Evolutionary conservation across 2,888 invertebrate genomes (phyloP).

Genomic region (Gortyna flavago): DNA sequence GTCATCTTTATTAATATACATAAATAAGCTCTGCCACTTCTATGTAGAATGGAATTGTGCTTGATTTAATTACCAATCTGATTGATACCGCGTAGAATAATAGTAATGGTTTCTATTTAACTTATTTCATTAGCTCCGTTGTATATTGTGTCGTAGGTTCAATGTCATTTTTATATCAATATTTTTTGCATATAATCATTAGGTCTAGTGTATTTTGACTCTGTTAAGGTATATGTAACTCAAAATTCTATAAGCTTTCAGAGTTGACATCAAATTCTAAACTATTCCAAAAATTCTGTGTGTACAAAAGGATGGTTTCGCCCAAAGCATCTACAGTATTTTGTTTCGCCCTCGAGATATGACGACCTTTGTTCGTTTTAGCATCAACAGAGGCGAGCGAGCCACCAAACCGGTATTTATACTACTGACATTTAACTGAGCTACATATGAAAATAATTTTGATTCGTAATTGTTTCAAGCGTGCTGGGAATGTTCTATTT

Average conservation of each 20-base stretch:
- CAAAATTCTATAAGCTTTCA: constrained; percentile 10
- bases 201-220: neutral
- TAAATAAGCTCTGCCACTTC: constrained; percentile 21
- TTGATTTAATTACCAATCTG: constrained; percentile 23
- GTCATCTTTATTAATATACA: constrained; percentile 28
- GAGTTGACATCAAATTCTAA: constrained; percentile 23
- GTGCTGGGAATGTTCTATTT: constrained; percentile 39
- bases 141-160: neutral
- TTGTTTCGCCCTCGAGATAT: constrained; percentile 55
- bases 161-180: neutral
- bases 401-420: constrained; percentile 70
- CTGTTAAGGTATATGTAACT: neutral
- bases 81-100: neutral
- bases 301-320: constrained; percentile 44
- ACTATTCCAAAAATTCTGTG: constrained; percentile 27
- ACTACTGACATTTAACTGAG: constrained; percentile 72
- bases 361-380: constrained; percentile 58
- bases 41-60: constrained; percentile 13
- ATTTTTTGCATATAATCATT: neutral
- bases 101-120: constrained; percentile 9
- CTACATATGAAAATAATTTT: constrained; percentile 71
- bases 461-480: constrained; percentile 60
- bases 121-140: neutral
- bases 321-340: constrained; percentile 47
- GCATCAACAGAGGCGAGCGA: constrained; percentile 58